A percentile compares a stretch with the other conserved stretches of the same genome.
Conservation (phyloP, 2,113 vertebrate genomes). For the Philantomba maxwellii region DNA sequence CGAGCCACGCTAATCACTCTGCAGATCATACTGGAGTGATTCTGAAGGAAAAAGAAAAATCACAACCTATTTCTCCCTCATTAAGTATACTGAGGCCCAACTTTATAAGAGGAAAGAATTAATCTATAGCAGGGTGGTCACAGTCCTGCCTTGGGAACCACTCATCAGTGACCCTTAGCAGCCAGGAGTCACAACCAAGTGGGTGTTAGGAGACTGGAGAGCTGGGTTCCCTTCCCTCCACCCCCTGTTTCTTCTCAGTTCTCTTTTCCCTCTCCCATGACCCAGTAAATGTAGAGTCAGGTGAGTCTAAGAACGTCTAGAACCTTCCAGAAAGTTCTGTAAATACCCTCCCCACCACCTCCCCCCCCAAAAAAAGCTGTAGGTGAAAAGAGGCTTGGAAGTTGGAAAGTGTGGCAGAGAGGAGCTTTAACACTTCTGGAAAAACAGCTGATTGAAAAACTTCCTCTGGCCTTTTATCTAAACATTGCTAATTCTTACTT, state of each 20-base stretch:
- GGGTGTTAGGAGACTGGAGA: background rate
- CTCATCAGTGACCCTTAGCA: background rate
- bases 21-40: slow-evolving; percentile 49
- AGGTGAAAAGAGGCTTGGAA: background rate
- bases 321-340: background rate
- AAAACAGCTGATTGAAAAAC: background rate
- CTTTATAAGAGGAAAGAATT: slow-evolving; percentile 59
- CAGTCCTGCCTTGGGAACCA: background rate
- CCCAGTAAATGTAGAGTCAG: background rate
- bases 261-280: background rate
- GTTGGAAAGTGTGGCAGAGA: background rate
- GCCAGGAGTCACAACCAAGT: background rate
- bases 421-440: background rate
- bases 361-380: accelerated
- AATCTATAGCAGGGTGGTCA: slow-evolving; percentile 53
- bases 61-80: slow-evolving; percentile 51
- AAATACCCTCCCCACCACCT: accelerated
- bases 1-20: slow-evolving; percentile 67
- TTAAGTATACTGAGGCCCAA: slow-evolving; percentile 40
- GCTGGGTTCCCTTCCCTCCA: background rate
- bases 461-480: background rate
- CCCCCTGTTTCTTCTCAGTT: background rate
- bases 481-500: background rate
- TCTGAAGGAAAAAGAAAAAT: slow-evolving; percentile 11
- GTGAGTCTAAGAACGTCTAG: background rate